A percentile compares a stretch with the other conserved stretches of the same genome.
These are phyloP conservation scores for Ginglymostoma cirratum DNA, from an alignment of 2,113 vertebrate genomes.

Conservation along the genomic window DNA sequence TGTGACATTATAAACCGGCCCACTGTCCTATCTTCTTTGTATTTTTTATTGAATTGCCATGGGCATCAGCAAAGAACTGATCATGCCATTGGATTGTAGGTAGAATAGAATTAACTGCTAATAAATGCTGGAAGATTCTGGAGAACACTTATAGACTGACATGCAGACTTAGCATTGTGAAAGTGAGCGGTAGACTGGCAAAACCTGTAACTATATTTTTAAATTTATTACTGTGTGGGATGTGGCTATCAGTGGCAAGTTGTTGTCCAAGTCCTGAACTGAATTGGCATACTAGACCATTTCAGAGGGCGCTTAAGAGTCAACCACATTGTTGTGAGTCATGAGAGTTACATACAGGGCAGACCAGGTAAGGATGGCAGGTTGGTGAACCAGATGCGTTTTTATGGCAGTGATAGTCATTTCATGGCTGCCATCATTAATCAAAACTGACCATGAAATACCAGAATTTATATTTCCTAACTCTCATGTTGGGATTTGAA, in stretches of 20 bases:
- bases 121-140: constrained; percentile 45
- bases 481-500: too few relatives aligned
- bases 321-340: background rate
- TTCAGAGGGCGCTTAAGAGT: background rate
- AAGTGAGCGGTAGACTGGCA: constrained; percentile 39
- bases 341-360: background rate
- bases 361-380: background rate
- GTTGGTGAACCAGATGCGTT: too few relatives aligned
- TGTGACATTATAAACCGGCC: too few relatives aligned
- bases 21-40: background rate
- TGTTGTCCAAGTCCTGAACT: too few relatives aligned
- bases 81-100: constrained; percentile 47
- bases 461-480: background rate
- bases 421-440: background rate
- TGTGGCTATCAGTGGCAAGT: too few relatives aligned
- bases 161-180: constrained; percentile 29
- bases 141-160: constrained; percentile 49
- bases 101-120: constrained; percentile 48
- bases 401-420: background rate
- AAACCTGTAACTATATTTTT: constrained; percentile 38
- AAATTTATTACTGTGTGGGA: too few relatives aligned
- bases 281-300: too few relatives aligned
- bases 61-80: constrained; percentile 46
- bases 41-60: constrained; percentile 37
- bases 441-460: too few relatives aligned